Evolutionary conservation across 2,797 vertebrate species (phyloP).

Genomic region (Pangasius macronema): DNA sequence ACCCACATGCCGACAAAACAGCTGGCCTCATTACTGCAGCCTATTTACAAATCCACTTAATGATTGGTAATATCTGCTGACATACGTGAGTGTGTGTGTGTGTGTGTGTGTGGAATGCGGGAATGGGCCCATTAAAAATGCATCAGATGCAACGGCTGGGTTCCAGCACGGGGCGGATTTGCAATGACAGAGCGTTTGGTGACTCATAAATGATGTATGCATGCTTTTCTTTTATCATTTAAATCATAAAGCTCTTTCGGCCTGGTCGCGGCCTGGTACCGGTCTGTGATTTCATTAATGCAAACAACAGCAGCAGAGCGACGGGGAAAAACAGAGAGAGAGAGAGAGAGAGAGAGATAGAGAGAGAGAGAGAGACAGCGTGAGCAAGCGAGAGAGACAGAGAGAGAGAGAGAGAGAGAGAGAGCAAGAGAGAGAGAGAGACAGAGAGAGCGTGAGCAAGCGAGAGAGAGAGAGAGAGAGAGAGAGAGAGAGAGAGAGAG

Average conservation of each 20-base stretch:
- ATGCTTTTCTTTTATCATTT: conserved; percentile 73
- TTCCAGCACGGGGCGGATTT: conserved; percentile 67
- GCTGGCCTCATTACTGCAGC: conserved; percentile 27
- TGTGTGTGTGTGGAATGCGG: conserved; percentile 54
- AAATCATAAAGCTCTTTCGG: conserved; percentile 71
- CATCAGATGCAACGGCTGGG: conserved; percentile 50
- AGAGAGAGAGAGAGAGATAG: not conserved
- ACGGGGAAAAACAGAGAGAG: not conserved
- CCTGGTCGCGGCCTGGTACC: conserved; percentile 34
- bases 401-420: too few species aligned
- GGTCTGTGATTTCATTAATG: conserved; percentile 52
- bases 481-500: not conserved
- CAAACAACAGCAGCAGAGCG: conserved; percentile 37
- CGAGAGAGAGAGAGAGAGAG: not conserved
- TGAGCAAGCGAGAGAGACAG: too few species aligned
- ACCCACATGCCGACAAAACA: conserved; percentile 24
- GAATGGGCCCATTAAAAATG: conserved; percentile 53
- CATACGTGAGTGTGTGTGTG: conserved; percentile 6
- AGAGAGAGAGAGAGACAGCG: not conserved
- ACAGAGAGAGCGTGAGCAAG: not conserved
- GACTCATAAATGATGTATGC: conserved; percentile 75
- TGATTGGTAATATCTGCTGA: conserved; percentile 41
- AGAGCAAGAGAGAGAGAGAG: not conserved
- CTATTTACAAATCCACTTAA: conserved; percentile 48
- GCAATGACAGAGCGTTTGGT: conserved; percentile 71